Base-by-base conservation (phyloP, 2,113 vertebrate genomes). In the Choloepus hoffmanni region DNA sequence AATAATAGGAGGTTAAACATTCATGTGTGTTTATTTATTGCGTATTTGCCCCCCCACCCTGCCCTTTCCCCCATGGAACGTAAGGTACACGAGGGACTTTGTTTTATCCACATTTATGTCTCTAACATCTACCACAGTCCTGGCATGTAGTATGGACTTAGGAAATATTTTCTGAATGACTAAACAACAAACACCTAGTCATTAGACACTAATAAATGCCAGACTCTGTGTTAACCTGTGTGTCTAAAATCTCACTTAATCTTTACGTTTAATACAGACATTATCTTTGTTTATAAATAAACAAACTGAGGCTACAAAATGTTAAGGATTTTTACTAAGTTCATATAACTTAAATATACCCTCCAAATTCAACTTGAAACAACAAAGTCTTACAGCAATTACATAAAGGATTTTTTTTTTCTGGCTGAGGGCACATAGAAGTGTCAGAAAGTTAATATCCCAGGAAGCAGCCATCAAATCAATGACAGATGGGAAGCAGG, bases 361-460 rank as follows among this genome's bases (percentile, higher is more conserved):
- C 18, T 81, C 36, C 63, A 13, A 70, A 90, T 12, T 79, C 36
- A 86, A 79, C 43, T 76, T 50, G 81, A 67, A 77, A 67, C 43
- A 14, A 77, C 82, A 48, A 58, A 43, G 18, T n/a, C 62, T 90
- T 68, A 74, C 12, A 70, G 11, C 55, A 81, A 36, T 93, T 88
- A 76, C 53, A 77, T 60, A 70, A 53, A 24, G 67, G 13, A 33
- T 92, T 89, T 95, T 93, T 77, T 85, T 93, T 45, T 81, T 63
- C 30, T 94, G 89, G 50, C 15, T 53, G 30, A 95, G n/a, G 12
- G 8, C 74, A 5, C 4, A 36, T 26, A 0, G 21, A 85, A 89
- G 62, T 60, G 7, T 50, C 67, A 89, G 74, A 45, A 93, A 85
- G 82, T 77, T 85, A 58, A 82, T 92, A 63, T 91, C 30, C 45